These are phyloP conservation scores for Cosmopolites sordidus DNA, from an alignment of 2,888 invertebrate genomes.

Conservation along the genomic window DNA sequence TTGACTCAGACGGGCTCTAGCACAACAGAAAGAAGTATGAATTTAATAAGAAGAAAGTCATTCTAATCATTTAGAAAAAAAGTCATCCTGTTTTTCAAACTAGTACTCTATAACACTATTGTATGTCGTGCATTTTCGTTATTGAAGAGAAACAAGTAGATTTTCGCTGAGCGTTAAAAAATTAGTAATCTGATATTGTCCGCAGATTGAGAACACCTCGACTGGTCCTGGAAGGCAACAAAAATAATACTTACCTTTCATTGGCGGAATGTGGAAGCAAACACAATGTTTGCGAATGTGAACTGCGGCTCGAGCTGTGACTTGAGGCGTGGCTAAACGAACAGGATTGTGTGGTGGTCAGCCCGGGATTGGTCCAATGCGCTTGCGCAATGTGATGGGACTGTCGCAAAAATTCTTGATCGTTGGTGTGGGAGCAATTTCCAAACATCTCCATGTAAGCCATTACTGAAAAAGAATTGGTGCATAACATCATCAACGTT, in stretches of 20 bases:
- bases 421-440: slow-evolving; percentile 77
- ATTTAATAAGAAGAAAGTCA: too few relatives aligned
- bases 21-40: too few relatives aligned
- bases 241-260: slow-evolving; percentile 21
- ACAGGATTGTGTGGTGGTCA: slow-evolving; percentile 57
- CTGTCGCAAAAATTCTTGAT: slow-evolving; percentile 77
- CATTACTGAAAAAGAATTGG: slow-evolving; percentile 65
- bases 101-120: too few relatives aligned
- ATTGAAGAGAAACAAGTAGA: too few relatives aligned
- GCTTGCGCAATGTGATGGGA: slow-evolving; percentile 65
- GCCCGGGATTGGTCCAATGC: slow-evolving; percentile 40
- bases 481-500: slow-evolving; percentile 11
- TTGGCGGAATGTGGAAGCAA: slow-evolving; percentile 39
- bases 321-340: slow-evolving; percentile 49
- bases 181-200: too few relatives aligned
- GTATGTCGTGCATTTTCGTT: too few relatives aligned
- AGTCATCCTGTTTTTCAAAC: too few relatives aligned
- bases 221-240: too few relatives aligned
- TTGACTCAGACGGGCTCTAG: too few relatives aligned
- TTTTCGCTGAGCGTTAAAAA: too few relatives aligned
- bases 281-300: slow-evolving; percentile 39
- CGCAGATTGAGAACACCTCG: too few relatives aligned
- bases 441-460: slow-evolving; percentile 96
- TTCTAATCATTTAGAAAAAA: too few relatives aligned
- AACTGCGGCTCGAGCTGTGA: slow-evolving; percentile 38